Conservation (phyloP, 2,888 invertebrate species). For the Melitaea athalia region DNA sequence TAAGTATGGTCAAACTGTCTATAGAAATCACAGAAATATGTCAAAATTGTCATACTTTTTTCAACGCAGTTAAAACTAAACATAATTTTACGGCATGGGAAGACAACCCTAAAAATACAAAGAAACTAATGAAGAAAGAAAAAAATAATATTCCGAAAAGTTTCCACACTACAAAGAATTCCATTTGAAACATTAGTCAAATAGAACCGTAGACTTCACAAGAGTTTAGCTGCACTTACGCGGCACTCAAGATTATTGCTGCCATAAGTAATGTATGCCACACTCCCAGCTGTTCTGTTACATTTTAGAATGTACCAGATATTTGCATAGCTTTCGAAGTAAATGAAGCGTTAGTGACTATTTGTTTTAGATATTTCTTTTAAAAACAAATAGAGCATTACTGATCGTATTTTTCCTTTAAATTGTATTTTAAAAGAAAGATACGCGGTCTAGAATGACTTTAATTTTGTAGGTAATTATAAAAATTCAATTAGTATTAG, state of each 20-base stretch:
- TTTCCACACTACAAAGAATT: constrained; percentile 10
- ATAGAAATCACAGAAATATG: too few relatives aligned
- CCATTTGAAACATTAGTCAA: constrained; percentile 31
- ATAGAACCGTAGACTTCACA: constrained; percentile 28
- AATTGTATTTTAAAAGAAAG: too few relatives aligned
- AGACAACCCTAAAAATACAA: too few relatives aligned
- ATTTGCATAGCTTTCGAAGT: constrained; percentile 7
- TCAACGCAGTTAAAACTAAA: too few relatives aligned
- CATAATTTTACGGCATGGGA: too few relatives aligned
- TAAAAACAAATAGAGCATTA: neutral
- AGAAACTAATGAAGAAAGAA: neutral
- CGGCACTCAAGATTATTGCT: constrained; percentile 46
- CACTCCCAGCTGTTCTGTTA: constrained; percentile 25
- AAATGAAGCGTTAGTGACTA: neutral
- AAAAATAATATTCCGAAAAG: neutral
- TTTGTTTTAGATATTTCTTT: neutral
- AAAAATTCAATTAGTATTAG: too few relatives aligned
- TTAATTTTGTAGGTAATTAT: too few relatives aligned
- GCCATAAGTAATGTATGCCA: constrained; percentile 45
- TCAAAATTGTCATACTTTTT: too few relatives aligned
- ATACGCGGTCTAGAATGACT: too few relatives aligned
- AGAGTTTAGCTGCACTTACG: constrained; percentile 39
- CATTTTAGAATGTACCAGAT: constrained; percentile 1
- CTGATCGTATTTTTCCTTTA: neutral
- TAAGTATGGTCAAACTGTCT: too few relatives aligned